These are phyloP conservation scores for Halocynthia aurantium DNA, from an alignment of 23 tunicate species.

Conservation along the genomic window DNA sequence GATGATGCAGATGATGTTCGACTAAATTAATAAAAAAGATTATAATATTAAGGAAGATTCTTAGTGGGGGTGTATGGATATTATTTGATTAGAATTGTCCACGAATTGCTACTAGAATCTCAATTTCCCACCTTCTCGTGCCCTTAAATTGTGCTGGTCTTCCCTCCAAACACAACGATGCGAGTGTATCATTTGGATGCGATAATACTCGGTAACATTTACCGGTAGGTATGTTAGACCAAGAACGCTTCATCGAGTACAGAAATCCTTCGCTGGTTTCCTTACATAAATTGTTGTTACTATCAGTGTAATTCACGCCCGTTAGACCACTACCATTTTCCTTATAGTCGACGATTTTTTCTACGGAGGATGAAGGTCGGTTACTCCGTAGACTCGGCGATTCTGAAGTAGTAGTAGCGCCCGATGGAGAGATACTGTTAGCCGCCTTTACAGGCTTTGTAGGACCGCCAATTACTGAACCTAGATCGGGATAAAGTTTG, in stretches of 20 bases:
- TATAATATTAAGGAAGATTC: too few species aligned
- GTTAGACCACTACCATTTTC: neutral
- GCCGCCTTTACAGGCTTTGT: neutral
- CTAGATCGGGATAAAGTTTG: slow-evolving; percentile 22
- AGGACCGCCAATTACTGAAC: slow-evolving; percentile 3
- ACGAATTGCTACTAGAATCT: neutral
- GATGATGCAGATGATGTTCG: slow-evolving; percentile 21
- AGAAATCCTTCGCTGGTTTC: neutral
- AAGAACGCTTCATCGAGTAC: neutral
- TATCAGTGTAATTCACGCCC: neutral
- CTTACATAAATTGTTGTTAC: neutral
- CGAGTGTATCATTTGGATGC: slow-evolving; percentile 14
- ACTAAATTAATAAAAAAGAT: neutral
- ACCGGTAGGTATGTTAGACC: slow-evolving; percentile 23
- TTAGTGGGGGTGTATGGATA: too few species aligned
- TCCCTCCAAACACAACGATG: slow-evolving; percentile 24
- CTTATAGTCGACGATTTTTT: neutral
- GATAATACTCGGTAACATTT: slow-evolving; percentile 6
- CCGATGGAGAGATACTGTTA: neutral
- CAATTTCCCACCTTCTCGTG: slow-evolving; percentile 4
- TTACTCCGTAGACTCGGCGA: neutral
- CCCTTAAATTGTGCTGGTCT: slow-evolving; percentile 16
- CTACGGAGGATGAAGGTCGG: neutral
- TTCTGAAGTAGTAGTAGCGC: neutral
- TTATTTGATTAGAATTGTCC: too few species aligned